Conservation (phyloP, 1,140 invertebrate genomes). For the Cyphomyrmex costatus region DNA sequence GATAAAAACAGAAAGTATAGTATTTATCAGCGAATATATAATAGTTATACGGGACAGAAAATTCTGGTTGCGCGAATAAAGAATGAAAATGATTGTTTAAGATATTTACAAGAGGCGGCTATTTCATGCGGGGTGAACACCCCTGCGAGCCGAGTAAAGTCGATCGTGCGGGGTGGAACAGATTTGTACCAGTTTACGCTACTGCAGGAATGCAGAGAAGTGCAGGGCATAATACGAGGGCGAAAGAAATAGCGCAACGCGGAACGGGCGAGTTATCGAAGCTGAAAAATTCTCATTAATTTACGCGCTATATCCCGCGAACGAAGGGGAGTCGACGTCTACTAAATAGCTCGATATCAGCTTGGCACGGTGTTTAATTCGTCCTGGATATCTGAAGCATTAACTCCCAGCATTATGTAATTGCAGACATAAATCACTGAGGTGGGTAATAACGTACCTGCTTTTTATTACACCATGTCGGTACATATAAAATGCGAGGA, state of each 20-base stretch:
- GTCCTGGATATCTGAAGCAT: conserved; percentile 46
- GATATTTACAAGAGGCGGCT: conserved; percentile 21
- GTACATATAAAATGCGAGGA: neutral
- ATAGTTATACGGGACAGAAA: neutral
- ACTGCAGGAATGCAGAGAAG: neutral
- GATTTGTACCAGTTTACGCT: conserved; percentile 41
- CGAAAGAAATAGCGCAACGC: neutral
- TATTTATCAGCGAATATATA: too few relatives aligned
- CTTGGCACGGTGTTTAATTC: conserved; percentile 44
- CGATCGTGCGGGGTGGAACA: neutral
- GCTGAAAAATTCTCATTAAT: conserved; percentile 55
- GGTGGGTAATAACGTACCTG: conserved; percentile 13
- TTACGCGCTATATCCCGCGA: neutral
- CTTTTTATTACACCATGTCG: conserved; percentile 29
- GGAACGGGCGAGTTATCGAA: conserved; percentile 28
- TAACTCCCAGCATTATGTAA: conserved; percentile 40
- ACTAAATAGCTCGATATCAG: conserved; percentile 54
- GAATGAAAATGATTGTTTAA: neutral
- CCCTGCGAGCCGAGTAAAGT: conserved; percentile 10
- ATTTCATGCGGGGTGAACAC: conserved; percentile 33
- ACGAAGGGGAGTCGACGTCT: conserved; percentile 22
- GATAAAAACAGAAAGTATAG: neutral
- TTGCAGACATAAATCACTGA: conserved; percentile 33
- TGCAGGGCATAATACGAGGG: neutral
- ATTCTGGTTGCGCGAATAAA: neutral